Percentiles rank a stretch among this genome's conserved stretches.
These are phyloP conservation scores for Telmatherina bonti DNA, from an alignment of 2,797 vertebrate genomes.

Conservation along the genomic window DNA sequence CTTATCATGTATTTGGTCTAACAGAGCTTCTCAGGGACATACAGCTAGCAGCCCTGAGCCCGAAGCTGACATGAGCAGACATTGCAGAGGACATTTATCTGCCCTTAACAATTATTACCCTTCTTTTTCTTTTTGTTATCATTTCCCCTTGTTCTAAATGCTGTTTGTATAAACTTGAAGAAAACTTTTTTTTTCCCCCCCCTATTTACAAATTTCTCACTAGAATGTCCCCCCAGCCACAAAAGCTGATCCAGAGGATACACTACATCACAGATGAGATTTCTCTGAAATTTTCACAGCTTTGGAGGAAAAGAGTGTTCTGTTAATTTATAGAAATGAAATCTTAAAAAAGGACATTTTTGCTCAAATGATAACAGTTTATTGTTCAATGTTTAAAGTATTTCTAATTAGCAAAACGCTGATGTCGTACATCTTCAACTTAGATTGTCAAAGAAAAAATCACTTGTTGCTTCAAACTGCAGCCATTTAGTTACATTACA, in stretches of 20 bases:
- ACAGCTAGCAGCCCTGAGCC: slow-evolving; percentile 49
- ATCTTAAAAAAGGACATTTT: slow-evolving; percentile 3
- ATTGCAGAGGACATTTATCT: slow-evolving; percentile 37
- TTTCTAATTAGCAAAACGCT: slow-evolving; percentile 1
- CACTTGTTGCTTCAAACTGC: background rate
- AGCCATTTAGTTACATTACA: background rate
- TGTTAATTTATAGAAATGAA: slow-evolving; percentile 15
- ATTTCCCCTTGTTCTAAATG: slow-evolving; percentile 5
- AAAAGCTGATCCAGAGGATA: slow-evolving; percentile 41
- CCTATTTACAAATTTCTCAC: slow-evolving; percentile 30
- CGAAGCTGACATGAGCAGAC: slow-evolving; percentile 37
- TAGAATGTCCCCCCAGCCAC: slow-evolving; percentile 10
- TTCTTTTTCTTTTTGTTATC: slow-evolving; percentile 37
- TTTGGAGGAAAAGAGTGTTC: slow-evolving; percentile 19
- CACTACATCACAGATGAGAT: slow-evolving; percentile 6
- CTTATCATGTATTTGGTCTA: slow-evolving; percentile 50
- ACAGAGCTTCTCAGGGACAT: slow-evolving; percentile 36
- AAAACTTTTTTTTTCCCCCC: background rate
- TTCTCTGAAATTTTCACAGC: slow-evolving; percentile 39
- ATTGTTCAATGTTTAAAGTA: slow-evolving; percentile 1
- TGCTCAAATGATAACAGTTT: slow-evolving; percentile 21
- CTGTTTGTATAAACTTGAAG: slow-evolving; percentile 27
- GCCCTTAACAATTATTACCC: slow-evolving; percentile 38
- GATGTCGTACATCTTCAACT: background rate
- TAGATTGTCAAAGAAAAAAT: background rate